Evolutionary conservation across 2,797 vertebrate species (phyloP), one percentile per base, ranked within the genome.

Genomic region (Pagetopsis macropterus): DNA sequence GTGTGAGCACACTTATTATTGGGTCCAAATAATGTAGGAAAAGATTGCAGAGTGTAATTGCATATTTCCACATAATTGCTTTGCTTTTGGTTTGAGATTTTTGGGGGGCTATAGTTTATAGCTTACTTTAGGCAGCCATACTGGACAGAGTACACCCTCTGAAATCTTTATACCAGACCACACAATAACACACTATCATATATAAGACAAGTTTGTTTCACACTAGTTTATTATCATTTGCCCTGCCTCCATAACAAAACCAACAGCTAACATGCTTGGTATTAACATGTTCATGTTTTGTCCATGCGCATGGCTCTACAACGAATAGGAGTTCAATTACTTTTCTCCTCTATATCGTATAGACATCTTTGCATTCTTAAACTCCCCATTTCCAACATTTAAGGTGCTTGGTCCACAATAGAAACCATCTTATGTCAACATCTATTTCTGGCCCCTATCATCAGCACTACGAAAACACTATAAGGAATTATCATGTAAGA

Each of bases 371-470:
- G 12, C 15, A 1, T 51, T 50, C n/a, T 27, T 27, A 45, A 56
- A 52, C n/a, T 31, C 40, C 51, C 45, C 15, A 15, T 27, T 65
- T 52, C n/a, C 58, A 49, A 41, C 57, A 70, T 52, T 55, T 14
- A 65, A 63, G 11, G 4, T 16, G 37, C 70, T 48, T n/a, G 37
- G 68, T 66, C 52, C 65, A 55, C 54, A 48, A 44, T 41, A 64
- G 55, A 72, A 64, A 75, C 51, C 65, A 46, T 12, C 27, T 27
- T 27, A 27, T 27, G 27, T 71, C 78, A 67, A 58, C 19, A 57
- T 81, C 79, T 91, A 87, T 93, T 91, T 67, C 69, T 68, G 70
- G 86, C 52, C 7, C 54, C 66, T 72, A 67, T 74, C 87, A 88
- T 92, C 85, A 83, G 67, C 21, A 60, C 15, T 71, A 73, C 52